Base-by-base conservation (phyloP, 2,888 invertebrate genomes). In the Scrobipalpa costella region DNA sequence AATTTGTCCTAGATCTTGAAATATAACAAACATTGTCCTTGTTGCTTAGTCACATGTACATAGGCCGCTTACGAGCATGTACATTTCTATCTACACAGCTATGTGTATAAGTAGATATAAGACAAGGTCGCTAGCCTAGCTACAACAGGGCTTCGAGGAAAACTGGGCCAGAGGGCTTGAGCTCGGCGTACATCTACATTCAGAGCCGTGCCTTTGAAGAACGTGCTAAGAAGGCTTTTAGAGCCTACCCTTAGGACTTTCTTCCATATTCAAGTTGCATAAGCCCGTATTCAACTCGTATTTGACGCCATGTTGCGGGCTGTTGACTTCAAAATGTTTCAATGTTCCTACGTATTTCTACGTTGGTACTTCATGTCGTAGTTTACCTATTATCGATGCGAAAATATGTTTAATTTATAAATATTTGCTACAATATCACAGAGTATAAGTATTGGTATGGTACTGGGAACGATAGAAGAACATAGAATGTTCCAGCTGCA, bases 61-160 rank as follows among this genome's bases (percentile, higher is more conserved):
- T 44, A 44, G 44, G 44, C 44, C n/a, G n/a, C 44, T 44, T n/a
- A 44, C 44, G 44, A 44, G 19, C 9, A 49, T 15, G 17, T 49
- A 19, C 11, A 49, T n/a, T n/a, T 19, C 38, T 21, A 52, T 21
- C 50, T 52, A 27, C 15, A 52, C 34, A 34, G 15, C n/a, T 5
- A 15, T 33, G 55, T 33, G 55, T 55, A 34, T 33, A 36, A 15
- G 44, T 33, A 44, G 47, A 17, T 7, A 38, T 27, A 27, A 57
- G 69, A 68, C 78, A 78, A 79, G 77, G 79, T 74, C 76, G 69
- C 55, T 36, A 61, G 62, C 67, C 63, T 64, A 70, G 70, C 34
- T 62, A 67, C 71, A 77, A 67, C 71, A 77, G 74, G 79, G 79
- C 77, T 78, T 80, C 79, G 68, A 69, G 68, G 68, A 66, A 71